Conservation (phyloP, 1,140 invertebrate species). For the Lithobius niger region DNA sequence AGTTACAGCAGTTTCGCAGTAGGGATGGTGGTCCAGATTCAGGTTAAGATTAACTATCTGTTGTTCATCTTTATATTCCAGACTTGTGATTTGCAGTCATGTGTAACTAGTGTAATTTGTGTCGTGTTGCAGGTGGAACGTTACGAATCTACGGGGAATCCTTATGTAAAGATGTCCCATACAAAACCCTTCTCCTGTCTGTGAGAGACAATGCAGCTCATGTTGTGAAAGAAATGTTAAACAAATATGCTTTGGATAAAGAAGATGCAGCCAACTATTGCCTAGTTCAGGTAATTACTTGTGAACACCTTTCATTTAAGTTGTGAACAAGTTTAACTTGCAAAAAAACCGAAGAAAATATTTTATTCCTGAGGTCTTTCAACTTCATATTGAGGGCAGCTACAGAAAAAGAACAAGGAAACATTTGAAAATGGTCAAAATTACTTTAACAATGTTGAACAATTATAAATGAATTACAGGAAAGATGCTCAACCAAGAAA, state of each 20-base stretch:
- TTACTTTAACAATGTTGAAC: too few relatives aligned
- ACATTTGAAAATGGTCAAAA: too few relatives aligned
- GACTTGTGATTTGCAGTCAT: too few relatives aligned
- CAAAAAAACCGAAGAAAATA: too few relatives aligned
- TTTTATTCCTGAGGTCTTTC: background rate
- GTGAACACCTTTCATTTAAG: background rate
- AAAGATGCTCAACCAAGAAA: too few relatives aligned
- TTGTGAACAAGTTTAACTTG: too few relatives aligned
- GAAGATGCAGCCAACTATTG: constrained; percentile 82
- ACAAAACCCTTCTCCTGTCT: constrained; percentile 91
- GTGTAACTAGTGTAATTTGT: background rate
- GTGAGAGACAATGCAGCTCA: constrained; percentile 79
- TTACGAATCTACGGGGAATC: constrained; percentile 97
- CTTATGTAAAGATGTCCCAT: constrained; percentile 90
- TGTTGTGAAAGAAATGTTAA: constrained; percentile 90
- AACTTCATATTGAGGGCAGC: constrained; percentile 15
- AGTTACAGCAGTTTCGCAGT: constrained; percentile 87
- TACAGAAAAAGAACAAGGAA: constrained; percentile 21
- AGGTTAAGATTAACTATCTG: constrained; percentile 26
- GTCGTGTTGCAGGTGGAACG: constrained; percentile 53
- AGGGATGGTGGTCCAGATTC: constrained; percentile 55
- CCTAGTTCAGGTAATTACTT: constrained; percentile 66
- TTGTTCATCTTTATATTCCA: too few relatives aligned
- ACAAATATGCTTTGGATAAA: constrained; percentile 87
- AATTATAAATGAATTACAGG: too few relatives aligned